Evolutionary conservation across 2,888 invertebrate species (phyloP).

Genomic region (Drosophila subsilvestris): DNA sequence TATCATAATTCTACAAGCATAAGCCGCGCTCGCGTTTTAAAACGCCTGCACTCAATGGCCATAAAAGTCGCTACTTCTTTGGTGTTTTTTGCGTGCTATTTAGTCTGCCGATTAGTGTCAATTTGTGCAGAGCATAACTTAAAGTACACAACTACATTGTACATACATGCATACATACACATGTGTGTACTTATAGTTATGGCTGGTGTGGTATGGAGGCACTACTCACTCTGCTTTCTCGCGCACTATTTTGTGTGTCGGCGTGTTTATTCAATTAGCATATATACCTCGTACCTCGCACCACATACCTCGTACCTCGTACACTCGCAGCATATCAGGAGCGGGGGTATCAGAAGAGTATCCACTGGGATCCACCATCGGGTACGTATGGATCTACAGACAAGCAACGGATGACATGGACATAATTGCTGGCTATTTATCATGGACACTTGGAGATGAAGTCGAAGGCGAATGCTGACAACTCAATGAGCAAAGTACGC

Average conservation of each 20-base stretch:
- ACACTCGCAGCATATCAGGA: constrained; percentile 17
- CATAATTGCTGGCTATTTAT: constrained; percentile 77
- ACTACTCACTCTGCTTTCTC: constrained; percentile 57
- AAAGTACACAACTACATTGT: constrained; percentile 18
- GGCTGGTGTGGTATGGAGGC: constrained; percentile 7
- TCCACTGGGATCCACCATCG: neutral
- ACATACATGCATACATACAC: constrained; percentile 11
- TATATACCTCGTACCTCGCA: constrained; percentile 52
- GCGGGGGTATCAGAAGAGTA: constrained; percentile 11
- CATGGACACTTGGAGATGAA: constrained; percentile 62
- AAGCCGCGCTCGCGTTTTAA: constrained; percentile 41
- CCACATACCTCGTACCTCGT: constrained; percentile 31
- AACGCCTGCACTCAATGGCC: constrained; percentile 17
- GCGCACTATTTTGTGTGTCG: constrained; percentile 55
- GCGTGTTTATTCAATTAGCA: constrained; percentile 77
- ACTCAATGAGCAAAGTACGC: constrained; percentile 76
- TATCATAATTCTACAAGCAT: constrained; percentile 27
- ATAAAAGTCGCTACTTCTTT: constrained; percentile 10
- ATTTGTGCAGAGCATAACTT: constrained; percentile 55
- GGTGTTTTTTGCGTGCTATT: constrained; percentile 34
- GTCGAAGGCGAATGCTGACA: constrained; percentile 68
- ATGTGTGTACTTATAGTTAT: constrained; percentile 31
- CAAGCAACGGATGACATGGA: constrained; percentile 60
- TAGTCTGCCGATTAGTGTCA: constrained; percentile 57
- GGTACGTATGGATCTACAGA: constrained; percentile 22